Evolutionary conservation across 2,797 vertebrate species (phyloP).

Genomic region (Scomberomorus guttatus): DNA sequence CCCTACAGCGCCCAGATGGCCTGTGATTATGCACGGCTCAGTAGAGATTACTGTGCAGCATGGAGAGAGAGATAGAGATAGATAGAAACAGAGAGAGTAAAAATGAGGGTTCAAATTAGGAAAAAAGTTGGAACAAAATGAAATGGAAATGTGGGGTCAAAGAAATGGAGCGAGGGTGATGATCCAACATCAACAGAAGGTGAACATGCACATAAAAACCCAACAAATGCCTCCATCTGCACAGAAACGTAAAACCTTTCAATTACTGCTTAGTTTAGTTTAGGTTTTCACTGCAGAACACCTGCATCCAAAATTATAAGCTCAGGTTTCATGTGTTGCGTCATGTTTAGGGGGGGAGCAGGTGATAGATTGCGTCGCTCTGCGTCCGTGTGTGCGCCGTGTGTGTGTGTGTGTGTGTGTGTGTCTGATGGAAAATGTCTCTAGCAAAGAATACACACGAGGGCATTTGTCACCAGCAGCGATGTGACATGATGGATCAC

Average conservation of each 20-base stretch:
- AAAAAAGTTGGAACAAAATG: slow-evolving; percentile 32
- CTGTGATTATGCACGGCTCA: slow-evolving; percentile 83
- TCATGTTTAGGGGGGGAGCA: slow-evolving; percentile 1
- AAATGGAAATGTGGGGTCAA: slow-evolving; percentile 41
- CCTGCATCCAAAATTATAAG: slow-evolving; percentile 10
- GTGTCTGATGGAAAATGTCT: slow-evolving; percentile 42
- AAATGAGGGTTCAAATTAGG: slow-evolving; percentile 61
- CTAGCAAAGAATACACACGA: slow-evolving; percentile 23
- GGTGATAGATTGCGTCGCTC: slow-evolving; percentile 51
- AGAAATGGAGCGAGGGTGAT: neutral
- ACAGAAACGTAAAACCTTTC: slow-evolving; percentile 3
- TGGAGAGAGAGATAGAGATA: slow-evolving; percentile 48
- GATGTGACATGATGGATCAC: slow-evolving; percentile 69
- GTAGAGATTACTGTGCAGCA: slow-evolving; percentile 79
- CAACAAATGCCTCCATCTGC: slow-evolving; percentile 2
- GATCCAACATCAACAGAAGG: slow-evolving; percentile 8
- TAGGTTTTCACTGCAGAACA: neutral
- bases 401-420: slow-evolving; percentile 14
- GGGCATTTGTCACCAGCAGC: slow-evolving; percentile 68
- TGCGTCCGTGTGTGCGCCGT: neutral
- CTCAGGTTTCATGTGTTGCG: slow-evolving; percentile 20
- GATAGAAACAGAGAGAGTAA: slow-evolving; percentile 48
- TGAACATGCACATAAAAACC: neutral
- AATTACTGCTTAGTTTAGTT: neutral
- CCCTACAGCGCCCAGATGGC: slow-evolving; percentile 84